Evolutionary conservation across 2,797 vertebrate genomes (phyloP), one percentile per base, ranked within the genome.

Genomic region (Hipposideros larvatus): DNA sequence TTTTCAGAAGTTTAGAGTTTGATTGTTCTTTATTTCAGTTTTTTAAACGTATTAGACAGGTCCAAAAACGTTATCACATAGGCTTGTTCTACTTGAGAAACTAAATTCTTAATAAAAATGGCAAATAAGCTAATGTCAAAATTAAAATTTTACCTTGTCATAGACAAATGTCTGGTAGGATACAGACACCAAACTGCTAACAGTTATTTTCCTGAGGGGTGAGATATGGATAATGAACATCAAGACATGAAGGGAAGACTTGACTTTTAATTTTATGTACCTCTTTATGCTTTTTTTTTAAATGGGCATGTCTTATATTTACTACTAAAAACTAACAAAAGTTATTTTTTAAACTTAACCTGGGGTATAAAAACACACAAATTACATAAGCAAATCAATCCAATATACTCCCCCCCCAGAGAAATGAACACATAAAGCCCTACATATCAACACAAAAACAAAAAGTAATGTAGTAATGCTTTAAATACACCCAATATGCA

Each of bases 311-410:
- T 41, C 77, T 95, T 95, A 90, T 4, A 66, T 85, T 95, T 88
- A 94, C 41, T 86, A 90, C 43, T 85, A 92, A 85, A 95, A 95
- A 94, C 22, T 79, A 94, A 86, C 2, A 48, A 75, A 89, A 91
- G 15, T 61, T 90, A 73, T 18, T 87, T 90, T 28, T 26, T 73
- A 91, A 89, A 55, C 59, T 63, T 75, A 91, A 87, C 8, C n/a
- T 83, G 70, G 28, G 15, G 18, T 83, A 84, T 84, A 88, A 91
- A 91, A 94, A 92, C 51, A 21, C 26, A 80, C 28, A 95, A 78
- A 94, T 86, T 88, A 86, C 51, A 79, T 48, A 24, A 95, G 31
- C 21, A 96, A 80, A 90, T 51, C 13, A 22, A 95, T 68, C 61
- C 18, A 51, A 77, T 88, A 84, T 15, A 93, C 65, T 95, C n/a